Conservation (phyloP, 2,113 vertebrate genomes). For the Eudyptes chrysolophus region DNA sequence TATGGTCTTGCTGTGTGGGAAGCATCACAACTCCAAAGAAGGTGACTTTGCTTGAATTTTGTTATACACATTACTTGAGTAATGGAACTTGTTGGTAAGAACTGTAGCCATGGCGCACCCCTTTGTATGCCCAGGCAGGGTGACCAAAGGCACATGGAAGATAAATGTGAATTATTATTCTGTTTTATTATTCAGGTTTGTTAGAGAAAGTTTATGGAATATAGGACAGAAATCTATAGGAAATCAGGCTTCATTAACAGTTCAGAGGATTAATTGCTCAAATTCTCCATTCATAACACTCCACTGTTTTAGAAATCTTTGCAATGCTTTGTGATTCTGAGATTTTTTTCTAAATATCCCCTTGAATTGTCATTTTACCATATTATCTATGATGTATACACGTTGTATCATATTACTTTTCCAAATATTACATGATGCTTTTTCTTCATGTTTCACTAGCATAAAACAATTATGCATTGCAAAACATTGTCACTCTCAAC, state of each 20-base stretch:
- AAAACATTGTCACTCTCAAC: not conserved
- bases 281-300: not conserved
- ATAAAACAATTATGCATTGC: not conserved
- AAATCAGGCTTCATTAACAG: not conserved
- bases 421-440: not conserved
- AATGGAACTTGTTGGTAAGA: not conserved
- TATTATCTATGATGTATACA: not conserved
- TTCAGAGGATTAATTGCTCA: not conserved
- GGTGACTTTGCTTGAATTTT: not conserved
- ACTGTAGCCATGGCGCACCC: accelerated
- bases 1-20: not conserved
- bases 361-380: not conserved
- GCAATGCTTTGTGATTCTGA: not conserved
- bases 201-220: not conserved
- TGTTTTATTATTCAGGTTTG: not conserved
- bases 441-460: not conserved
- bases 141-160: not conserved
- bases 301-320: not conserved
- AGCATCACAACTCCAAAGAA: not conserved
- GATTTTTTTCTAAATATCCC: not conserved
- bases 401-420: not conserved
- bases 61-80: not conserved
- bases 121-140: not conserved
- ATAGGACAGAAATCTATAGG: not conserved
- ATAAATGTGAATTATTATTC: not conserved